A percentile compares a stretch with the other conserved stretches of the same genome.
These are phyloP conservation scores for Heterochromis multidens DNA, from an alignment of 2,113 vertebrate genomes.

Conservation along the genomic window DNA sequence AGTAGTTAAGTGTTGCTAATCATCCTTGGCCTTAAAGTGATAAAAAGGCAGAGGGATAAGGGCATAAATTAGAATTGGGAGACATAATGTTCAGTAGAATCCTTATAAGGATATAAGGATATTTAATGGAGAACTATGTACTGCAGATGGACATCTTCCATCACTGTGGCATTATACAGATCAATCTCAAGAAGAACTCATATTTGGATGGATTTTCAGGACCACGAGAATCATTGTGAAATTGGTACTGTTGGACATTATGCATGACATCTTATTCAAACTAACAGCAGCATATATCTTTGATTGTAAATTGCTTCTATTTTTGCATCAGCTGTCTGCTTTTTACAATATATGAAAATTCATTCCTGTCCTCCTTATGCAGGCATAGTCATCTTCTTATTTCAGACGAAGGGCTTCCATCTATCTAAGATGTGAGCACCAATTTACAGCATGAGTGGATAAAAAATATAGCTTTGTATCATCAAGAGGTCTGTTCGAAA, in stretches of 20 bases:
- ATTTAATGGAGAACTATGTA: constrained; percentile 24
- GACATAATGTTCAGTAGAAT: constrained; percentile 23
- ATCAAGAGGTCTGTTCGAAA: constrained; percentile 1
- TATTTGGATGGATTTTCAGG: neutral
- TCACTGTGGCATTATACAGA: neutral
- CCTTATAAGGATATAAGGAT: constrained; percentile 37
- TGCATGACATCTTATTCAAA: neutral
- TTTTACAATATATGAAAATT: neutral
- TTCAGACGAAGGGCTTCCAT: neutral
- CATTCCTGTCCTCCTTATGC: neutral
- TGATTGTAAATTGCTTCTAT: neutral
- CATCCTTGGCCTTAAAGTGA: constrained; percentile 22
- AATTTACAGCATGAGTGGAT: constrained; percentile 4
- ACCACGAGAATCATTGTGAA: neutral
- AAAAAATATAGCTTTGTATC: constrained; percentile 8
- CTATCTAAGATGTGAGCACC: neutral
- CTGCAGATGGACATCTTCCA: constrained; percentile 7
- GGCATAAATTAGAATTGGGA: constrained; percentile 25
- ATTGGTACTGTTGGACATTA: neutral
- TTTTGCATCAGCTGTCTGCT: neutral
- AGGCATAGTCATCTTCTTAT: neutral
- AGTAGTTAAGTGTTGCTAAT: constrained; percentile 38
- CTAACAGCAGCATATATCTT: neutral
- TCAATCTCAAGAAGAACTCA: neutral
- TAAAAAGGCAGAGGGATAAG: constrained; percentile 18